Evolutionary conservation across 2,797 vertebrate genomes (phyloP), one percentile per base, ranked within the genome.

Genomic region (Ceyx erithaca): DNA sequence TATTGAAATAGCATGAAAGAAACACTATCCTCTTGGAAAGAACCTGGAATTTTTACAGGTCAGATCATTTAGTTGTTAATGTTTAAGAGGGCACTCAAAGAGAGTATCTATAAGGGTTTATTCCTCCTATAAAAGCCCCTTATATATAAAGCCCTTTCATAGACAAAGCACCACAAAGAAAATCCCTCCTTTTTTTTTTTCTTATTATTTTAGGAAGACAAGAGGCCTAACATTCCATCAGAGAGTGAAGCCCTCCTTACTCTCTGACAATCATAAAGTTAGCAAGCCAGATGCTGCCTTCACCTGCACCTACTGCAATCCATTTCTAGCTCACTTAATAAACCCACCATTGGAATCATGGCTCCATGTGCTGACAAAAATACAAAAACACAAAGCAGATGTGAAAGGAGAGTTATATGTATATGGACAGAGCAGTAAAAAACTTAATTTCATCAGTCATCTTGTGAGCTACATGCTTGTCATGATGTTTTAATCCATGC

Each of bases 271-370:
- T 20, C 61, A 58, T 22, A 45, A 93, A 80, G 40, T 69, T 72
- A 76, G 30, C 12, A 66, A 83, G 51, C 72, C 91, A 94, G 72
- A 89, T 92, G 59, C 66, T 92, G 31, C 58, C 62, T 83, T 83
- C 73, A 93, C 85, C 82, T 96, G 72, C 52, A 92, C 41, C 18
- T 33, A 90, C 7, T 48, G 79, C 73, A 88, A 93, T 59, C 54
- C 68, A 61, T 71, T 82, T 90, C 58, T 72, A 92, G 77, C 45
- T 86, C 51, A 59, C 70, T 80, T 80, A 93, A 93, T 91, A 87
- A 92, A 91, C 61, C 9, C 67, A 69, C 62, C 78, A 40, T 52
- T 73, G 55, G 69, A 93, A 92, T 9, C 41, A 58, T n/a, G 20
- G 33, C 40, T 77, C 52, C 69, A 92, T 68, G 63, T 75, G 43